These are phyloP conservation scores for Harpalus rubripes DNA, from an alignment of 2,888 invertebrate genomes.

Conservation along the genomic window DNA sequence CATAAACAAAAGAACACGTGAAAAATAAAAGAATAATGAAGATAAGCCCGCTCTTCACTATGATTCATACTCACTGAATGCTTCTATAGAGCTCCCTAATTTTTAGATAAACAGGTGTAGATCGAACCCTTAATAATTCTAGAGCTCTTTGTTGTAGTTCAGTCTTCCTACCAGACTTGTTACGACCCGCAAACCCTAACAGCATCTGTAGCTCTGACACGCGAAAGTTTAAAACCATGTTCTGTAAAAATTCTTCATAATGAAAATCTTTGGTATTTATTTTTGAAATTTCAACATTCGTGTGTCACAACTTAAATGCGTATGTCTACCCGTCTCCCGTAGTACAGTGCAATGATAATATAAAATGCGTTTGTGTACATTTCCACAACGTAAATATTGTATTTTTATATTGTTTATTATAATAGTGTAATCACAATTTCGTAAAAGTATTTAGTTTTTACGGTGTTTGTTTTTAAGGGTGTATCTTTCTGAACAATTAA, in stretches of 20 bases:
- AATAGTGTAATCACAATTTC: neutral
- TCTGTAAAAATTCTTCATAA: slow-evolving; percentile 73
- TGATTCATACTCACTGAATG: slow-evolving; percentile 80
- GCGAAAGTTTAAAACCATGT: slow-evolving; percentile 84
- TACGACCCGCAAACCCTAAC: slow-evolving; percentile 88
- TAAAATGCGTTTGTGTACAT: too few species aligned
- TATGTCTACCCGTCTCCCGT: slow-evolving; percentile 54
- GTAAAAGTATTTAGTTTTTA: neutral
- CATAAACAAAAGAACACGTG: neutral
- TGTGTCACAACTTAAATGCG: slow-evolving; percentile 66
- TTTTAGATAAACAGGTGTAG: slow-evolving; percentile 82
- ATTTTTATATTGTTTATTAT: too few species aligned
- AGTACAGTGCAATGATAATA: neutral
- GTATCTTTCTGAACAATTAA: neutral
- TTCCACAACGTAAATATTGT: too few species aligned
- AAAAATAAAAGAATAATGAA: neutral
- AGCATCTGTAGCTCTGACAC: slow-evolving; percentile 92
- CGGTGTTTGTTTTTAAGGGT: neutral
- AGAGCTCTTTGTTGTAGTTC: slow-evolving; percentile 88
- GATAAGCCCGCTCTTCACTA: neutral
- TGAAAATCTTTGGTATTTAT: slow-evolving; percentile 1
- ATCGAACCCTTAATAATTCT: slow-evolving; percentile 84
- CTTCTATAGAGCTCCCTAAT: slow-evolving; percentile 85
- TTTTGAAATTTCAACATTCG: slow-evolving; percentile 42
- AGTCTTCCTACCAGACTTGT: slow-evolving; percentile 88